Evolutionary conservation across 2,113 vertebrate species (phyloP), one percentile per base, ranked within the genome.

Genomic region (Dolichotis patagonum): DNA sequence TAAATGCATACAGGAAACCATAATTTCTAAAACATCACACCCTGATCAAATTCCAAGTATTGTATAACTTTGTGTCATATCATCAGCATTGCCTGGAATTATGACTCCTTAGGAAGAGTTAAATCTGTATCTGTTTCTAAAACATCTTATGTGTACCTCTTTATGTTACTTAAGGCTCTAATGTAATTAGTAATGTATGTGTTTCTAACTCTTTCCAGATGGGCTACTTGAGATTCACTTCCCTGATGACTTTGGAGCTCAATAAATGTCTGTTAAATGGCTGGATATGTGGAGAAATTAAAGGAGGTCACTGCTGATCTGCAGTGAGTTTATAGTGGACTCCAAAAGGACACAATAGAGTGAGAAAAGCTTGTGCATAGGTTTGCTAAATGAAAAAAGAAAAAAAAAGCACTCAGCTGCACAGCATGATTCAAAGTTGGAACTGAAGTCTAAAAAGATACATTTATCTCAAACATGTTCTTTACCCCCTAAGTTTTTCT

Each of bases 381-480:
- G 0, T 92, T 77, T 94, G 63, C 38, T 89, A 83, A 83, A 71
- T 82, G 71, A 85, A 24, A 43, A 86, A 24, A 87, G 16, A 41
- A 80, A 69, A 30, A 63, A 30, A 30, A 85, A 90, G n/a, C n/a
- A 84, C 7, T 95, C 82, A 87, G 24, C 43, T 63, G 90, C 83
- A 9, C 54, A 92, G 43, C 7, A 41, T 78, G 41, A 78, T 49
- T 95, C 60, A 75, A 90, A 92, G 35, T 94, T 94, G 94, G 63
- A 96, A 84, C 24, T 7, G 2, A 91, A 82, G 19, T 87, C 28
- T 67, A 43, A 82, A 52, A 65, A 97, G 71, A 92, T 19, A 46
- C 19, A 26, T 92, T 93, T 84, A 81, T 84, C 56, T 90, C 69
- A 90, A 65, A 94, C 10, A 30, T 78, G 16, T 96, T 98, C 63